Evolutionary conservation across 1,140 invertebrate species (phyloP), one percentile per base, ranked within the genome.

Genomic region (Maniola jurtina): DNA sequence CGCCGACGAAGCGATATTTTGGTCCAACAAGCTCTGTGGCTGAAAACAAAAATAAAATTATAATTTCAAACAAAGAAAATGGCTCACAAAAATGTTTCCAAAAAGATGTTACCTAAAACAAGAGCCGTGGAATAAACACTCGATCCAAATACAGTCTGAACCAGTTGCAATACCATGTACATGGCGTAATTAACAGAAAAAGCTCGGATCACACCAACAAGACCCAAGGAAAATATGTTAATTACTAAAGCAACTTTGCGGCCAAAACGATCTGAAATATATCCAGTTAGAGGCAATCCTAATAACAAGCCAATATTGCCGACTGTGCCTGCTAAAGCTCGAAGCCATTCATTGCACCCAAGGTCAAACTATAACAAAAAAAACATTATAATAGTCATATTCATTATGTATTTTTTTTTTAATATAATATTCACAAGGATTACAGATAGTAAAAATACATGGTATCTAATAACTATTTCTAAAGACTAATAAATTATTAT

Each of bases 1-100:
- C 93, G 15, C 95, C 94, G 62, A 95, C 78, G 0, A 95, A 94
- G 55, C 96, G 90, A 61, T 94, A 93, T 61, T 93, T 92, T 1
- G 95, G 93, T 0, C 94, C 95, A 5, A 76, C 68, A 4, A 76
- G 56, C 42, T 76, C 73, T 16, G 73, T 65, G 58, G 63, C 73
- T 48, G 93, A 94, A 40, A 93, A 81, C 13, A 45, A 8, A 55
- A 25, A 11, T 25, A 25, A 11, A 34, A 35, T n/a, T 13, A 35
- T 35, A 7, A 55, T 8, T 6, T 16, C 15, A 6, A 36, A 93
- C 76, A 45, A 25, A 25, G 25, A 25, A 57, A 52, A 61, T 38
- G 15, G 9, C 7, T 38, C 10, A 1, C 2, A 3, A 3, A 11
- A 11, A 11, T 25, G 10, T n/a, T 10, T 7, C 1, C 7, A 38